Evolutionary conservation across 2,797 vertebrate species (phyloP).

Genomic region (Acanthiza pusilla): DNA sequence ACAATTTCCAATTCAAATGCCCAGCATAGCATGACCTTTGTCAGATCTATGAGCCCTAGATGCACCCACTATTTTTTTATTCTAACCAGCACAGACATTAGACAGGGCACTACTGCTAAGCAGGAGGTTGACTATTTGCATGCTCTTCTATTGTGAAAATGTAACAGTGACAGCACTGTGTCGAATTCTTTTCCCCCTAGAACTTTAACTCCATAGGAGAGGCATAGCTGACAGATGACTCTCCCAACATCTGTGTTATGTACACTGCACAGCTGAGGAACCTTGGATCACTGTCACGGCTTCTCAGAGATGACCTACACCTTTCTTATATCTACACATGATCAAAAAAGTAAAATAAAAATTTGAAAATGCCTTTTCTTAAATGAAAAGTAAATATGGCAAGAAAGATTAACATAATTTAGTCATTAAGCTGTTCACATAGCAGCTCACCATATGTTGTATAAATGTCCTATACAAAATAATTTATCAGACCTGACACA

Average conservation of each 20-base stretch:
- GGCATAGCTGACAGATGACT: conserved; percentile 99
- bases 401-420: conserved; percentile 75
- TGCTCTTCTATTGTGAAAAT: conserved; percentile 95
- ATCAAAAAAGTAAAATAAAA: conserved; percentile 24
- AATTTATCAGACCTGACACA: conserved; percentile 77
- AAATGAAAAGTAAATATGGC: conserved; percentile 69
- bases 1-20: conserved; percentile 99
- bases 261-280: conserved; percentile 95
- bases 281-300: conserved; percentile 77
- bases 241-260: conserved; percentile 99
- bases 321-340: conserved; percentile 53
- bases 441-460: conserved; percentile 74
- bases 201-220: conserved; percentile 91
- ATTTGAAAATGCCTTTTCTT: conserved; percentile 43
- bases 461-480: conserved; percentile 75
- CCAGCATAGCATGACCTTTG: conserved; percentile 91
- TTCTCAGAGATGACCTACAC: conserved; percentile 69
- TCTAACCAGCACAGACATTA: conserved; percentile 87
- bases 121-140: conserved; percentile 95
- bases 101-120: conserved; percentile 87
- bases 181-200: conserved; percentile 97
- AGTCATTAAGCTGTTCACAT: conserved; percentile 76
- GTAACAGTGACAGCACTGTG: conserved; percentile 99
- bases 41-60: conserved; percentile 85
- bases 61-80: conserved; percentile 83